A percentile compares a stretch with the other conserved stretches of the same genome.
phyloP scores from a whole-genome alignment of 2,113 vertebrate species.

The Theristicus caerulescens region DNA sequence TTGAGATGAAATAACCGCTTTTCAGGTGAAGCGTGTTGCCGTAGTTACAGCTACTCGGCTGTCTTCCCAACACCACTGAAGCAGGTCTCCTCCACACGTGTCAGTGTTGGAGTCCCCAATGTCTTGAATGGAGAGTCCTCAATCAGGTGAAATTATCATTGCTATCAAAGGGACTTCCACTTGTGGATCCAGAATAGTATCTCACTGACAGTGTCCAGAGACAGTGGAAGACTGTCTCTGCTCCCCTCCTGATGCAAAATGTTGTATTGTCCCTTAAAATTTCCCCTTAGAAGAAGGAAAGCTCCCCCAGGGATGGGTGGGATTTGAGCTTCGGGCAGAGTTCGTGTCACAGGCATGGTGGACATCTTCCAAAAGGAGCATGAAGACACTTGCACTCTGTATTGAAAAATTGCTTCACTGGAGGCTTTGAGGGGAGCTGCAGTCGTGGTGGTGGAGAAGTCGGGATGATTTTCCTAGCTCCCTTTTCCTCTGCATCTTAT shows the following conservation, averaged over 20 bases:
- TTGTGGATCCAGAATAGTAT: not conserved
- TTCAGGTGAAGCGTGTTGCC: not conserved
- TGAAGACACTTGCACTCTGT: not conserved
- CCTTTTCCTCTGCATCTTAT: not conserved
- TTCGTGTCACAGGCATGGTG: not conserved
- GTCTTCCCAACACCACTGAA: not conserved
- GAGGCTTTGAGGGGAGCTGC: not conserved
- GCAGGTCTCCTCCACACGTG: not conserved
- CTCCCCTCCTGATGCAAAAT: not conserved
- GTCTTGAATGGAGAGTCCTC: not conserved
- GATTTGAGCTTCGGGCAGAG: not conserved
- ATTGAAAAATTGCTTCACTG: not conserved
- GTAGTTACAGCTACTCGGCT: not conserved
- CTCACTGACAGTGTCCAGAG: not conserved
- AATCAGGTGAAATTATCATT: not conserved
- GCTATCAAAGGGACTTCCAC: not conserved
- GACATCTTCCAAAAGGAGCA: not conserved
- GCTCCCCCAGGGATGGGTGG: not conserved
- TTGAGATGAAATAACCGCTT: not conserved
- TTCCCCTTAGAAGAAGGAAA: not conserved
- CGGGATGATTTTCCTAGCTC: not conserved
- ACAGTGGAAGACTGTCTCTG: not conserved
- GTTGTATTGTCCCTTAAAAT: not conserved
- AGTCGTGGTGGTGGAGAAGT: not conserved
- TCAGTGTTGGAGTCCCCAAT: not conserved